A percentile compares a stretch with the other conserved stretches of the same genome.
Evolutionary conservation across 2,113 vertebrate species (phyloP).

Genomic region (Bubalus kerabau): DNA sequence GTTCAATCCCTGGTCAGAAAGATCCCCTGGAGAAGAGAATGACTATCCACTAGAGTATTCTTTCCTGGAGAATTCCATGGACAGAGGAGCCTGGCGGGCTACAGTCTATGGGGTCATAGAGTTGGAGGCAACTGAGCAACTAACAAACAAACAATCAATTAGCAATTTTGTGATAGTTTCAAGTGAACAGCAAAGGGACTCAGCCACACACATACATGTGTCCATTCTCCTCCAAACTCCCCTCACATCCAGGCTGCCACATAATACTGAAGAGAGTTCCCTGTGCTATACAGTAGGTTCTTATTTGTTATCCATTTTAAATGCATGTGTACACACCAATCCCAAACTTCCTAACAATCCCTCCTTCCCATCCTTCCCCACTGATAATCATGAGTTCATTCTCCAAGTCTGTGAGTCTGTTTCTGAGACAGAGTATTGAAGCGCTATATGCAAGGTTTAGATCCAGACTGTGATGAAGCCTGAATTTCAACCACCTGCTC

Average conservation of each 20-base stretch:
- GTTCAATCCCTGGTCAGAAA: background rate
- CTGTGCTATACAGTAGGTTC: background rate
- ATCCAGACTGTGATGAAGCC: background rate
- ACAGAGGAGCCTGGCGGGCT: background rate
- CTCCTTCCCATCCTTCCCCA: background rate
- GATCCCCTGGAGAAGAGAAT: background rate
- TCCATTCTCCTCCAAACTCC: background rate
- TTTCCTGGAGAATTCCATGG: background rate
- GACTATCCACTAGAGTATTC: background rate
- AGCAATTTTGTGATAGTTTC: background rate
- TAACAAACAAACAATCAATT: background rate
- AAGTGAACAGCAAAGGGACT: background rate
- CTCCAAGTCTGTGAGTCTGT: background rate
- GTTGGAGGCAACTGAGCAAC: background rate
- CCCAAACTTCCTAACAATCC: background rate
- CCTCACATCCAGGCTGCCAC: background rate
- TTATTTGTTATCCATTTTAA: background rate
- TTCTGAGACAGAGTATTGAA: background rate
- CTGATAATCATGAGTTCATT: background rate
- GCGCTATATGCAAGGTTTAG: fast-evolving
- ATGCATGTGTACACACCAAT: background rate
- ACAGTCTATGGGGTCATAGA: background rate
- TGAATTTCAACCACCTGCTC: background rate
- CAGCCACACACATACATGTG: background rate
- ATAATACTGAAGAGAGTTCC: background rate